Evolutionary conservation across 35 echinoderm and acorn worm genomes (phyloP).

Genomic region (Heliocidaris tuberculata): DNA sequence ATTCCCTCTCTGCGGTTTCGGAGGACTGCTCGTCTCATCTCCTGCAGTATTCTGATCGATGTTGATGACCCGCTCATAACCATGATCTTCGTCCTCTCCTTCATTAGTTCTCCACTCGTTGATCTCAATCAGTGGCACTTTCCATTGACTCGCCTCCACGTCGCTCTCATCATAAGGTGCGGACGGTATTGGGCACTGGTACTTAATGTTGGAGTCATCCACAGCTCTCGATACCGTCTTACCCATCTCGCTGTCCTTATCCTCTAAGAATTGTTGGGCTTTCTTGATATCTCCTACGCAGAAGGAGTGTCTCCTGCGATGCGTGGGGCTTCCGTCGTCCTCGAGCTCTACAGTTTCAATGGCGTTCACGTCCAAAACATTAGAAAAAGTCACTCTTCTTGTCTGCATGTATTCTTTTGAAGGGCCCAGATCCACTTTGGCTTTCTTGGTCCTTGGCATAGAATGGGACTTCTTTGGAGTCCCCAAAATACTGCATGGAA

Average conservation of each 20-base stretch:
- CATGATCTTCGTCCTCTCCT: conserved; percentile 37
- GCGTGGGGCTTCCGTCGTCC: not conserved
- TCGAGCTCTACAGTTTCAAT: not conserved
- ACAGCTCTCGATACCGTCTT: not conserved
- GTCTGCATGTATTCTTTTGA: conserved; percentile 17
- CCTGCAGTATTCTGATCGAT: not conserved
- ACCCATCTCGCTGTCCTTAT: conserved; percentile 4
- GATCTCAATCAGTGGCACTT: not conserved
- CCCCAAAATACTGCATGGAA: not conserved
- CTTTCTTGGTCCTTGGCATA: conserved; percentile 3
- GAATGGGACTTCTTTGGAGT: conserved; percentile 8
- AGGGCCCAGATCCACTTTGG: not conserved
- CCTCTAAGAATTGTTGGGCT: not conserved
- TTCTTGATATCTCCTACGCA: conserved; percentile 43
- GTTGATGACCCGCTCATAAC: not conserved
- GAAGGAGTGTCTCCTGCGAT: conserved; percentile 31
- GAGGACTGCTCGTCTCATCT: not conserved
- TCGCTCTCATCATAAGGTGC: conserved; percentile 9
- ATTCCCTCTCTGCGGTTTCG: conserved; percentile 17
- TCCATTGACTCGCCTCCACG: not conserved
- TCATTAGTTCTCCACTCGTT: not conserved
- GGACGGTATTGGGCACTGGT: not conserved
- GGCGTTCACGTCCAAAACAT: conserved; percentile 38
- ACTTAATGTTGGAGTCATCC: conserved; percentile 41
- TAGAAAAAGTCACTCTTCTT: conserved; percentile 26